phyloP scores from a whole-genome alignment of 1,140 invertebrate genomes.

The Oreohelix idahoensis region DNA sequence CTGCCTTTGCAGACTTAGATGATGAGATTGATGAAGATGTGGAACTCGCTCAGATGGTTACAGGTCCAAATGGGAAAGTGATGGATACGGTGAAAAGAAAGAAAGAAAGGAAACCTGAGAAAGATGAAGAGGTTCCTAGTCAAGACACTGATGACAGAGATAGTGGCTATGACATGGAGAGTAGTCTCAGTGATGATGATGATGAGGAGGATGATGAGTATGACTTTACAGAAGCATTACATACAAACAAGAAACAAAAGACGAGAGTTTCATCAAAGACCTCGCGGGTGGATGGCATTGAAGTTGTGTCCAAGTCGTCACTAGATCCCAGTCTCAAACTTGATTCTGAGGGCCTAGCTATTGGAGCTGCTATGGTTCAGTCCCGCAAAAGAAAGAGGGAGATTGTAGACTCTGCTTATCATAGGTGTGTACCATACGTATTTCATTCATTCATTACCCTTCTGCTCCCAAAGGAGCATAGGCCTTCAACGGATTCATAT shows the following conservation, averaged over 20 bases:
- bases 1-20: conserved; percentile 87
- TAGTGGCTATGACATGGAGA: conserved; percentile 71
- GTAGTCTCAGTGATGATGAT: conserved; percentile 63
- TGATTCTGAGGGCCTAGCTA: conserved; percentile 83
- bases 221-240: conserved; percentile 11
- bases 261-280: neutral
- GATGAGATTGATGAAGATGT: conserved; percentile 91
- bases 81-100: conserved; percentile 21
- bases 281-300: conserved; percentile 75
- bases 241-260: conserved; percentile 56
- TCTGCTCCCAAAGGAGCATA: no score
- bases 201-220: conserved; percentile 51
- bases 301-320: conserved; percentile 75
- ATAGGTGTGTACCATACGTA: conserved; percentile 57
- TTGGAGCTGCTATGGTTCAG: conserved; percentile 69
- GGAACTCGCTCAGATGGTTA: conserved; percentile 86
- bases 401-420: conserved; percentile 69
- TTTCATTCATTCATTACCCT: no score
- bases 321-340: conserved; percentile 75
- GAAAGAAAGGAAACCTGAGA: neutral
- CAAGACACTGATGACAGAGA: conserved; percentile 42
- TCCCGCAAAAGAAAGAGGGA: conserved; percentile 70
- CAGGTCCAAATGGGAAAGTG: conserved; percentile 71
- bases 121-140: neutral
- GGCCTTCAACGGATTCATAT: no score